Percentiles rank a stretch among this genome's conserved stretches.
phyloP scores from a whole-genome alignment of 2,888 invertebrate genomes.

The Hyalella azteca region DNA sequence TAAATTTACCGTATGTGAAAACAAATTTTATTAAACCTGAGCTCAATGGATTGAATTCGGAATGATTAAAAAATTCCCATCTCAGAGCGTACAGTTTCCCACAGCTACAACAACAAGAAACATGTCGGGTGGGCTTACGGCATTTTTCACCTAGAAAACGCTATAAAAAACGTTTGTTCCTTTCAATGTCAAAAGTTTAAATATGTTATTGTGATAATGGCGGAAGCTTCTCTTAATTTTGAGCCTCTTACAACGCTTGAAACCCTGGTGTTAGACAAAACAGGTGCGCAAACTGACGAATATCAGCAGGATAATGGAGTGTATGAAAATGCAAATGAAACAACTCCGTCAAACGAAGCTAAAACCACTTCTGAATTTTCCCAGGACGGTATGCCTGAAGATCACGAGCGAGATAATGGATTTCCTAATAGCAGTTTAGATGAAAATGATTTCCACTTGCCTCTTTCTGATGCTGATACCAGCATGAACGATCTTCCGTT shows the following conservation, averaged over 20 bases:
- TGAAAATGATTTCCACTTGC: background rate
- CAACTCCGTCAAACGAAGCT: background rate
- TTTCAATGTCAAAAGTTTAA: too few species aligned
- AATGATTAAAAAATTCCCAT: background rate
- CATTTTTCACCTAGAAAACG: conserved; percentile 6
- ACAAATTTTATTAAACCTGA: too few species aligned
- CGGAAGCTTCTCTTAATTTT: conserved; percentile 47
- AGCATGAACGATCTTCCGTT: background rate
- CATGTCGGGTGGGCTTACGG: conserved; percentile 10
- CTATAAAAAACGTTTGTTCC: too few species aligned
- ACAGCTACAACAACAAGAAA: conserved; percentile 28
- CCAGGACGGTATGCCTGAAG: background rate
- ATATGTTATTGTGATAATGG: conserved; percentile 41
- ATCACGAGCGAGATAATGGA: conserved; percentile 13
- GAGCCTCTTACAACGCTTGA: conserved; percentile 49
- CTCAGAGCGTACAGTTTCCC: background rate
- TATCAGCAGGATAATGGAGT: conserved; percentile 8
- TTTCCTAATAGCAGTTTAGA: background rate
- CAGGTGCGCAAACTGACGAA: background rate
- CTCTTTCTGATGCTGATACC: background rate
- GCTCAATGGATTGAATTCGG: too few species aligned
- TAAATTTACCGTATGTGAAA: too few species aligned
- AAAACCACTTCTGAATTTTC: background rate
- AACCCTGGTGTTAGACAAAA: conserved; percentile 44
- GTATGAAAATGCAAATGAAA: background rate